These are phyloP conservation scores for Caenorhabditis latens DNA, from an alignment of 1,140 invertebrate genomes.

Conservation along the genomic window DNA sequence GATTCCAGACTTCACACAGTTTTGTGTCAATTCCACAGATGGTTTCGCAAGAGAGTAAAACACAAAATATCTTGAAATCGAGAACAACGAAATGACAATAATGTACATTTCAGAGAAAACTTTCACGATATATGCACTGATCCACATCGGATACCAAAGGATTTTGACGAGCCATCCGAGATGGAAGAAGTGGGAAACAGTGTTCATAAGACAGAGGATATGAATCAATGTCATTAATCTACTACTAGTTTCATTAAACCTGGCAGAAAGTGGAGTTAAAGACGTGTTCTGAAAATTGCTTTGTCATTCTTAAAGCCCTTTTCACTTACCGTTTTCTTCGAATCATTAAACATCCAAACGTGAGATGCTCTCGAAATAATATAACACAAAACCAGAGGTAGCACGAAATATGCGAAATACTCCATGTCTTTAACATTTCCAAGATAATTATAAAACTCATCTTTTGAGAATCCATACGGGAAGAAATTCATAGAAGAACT, in stretches of 20 bases:
- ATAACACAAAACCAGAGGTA: not conserved
- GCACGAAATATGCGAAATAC: not conserved
- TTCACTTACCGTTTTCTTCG: not conserved
- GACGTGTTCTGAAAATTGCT: not conserved
- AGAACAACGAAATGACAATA: not conserved
- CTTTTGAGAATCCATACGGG: slow-evolving; percentile 18
- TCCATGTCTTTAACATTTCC: not conserved
- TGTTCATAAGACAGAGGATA: not conserved
- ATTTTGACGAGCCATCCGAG: not conserved
- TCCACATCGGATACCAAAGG: slow-evolving; percentile 14
- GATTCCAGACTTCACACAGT: not conserved
- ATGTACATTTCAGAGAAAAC: not conserved
- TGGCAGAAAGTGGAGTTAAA: not conserved
- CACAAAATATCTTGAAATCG: not conserved
- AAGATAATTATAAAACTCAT: not conserved
- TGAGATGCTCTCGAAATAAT: not conserved
- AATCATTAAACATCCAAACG: not conserved
- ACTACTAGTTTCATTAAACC: not conserved
- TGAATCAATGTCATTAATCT: not conserved
- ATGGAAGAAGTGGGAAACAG: not conserved
- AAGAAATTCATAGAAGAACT: not conserved
- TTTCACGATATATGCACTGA: not conserved
- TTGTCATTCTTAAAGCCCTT: too few relatives aligned
- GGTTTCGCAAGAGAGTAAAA: not conserved
- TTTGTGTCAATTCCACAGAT: not conserved